Conservation (phyloP, 2,797 vertebrate genomes). For the Argentina silus region DNA sequence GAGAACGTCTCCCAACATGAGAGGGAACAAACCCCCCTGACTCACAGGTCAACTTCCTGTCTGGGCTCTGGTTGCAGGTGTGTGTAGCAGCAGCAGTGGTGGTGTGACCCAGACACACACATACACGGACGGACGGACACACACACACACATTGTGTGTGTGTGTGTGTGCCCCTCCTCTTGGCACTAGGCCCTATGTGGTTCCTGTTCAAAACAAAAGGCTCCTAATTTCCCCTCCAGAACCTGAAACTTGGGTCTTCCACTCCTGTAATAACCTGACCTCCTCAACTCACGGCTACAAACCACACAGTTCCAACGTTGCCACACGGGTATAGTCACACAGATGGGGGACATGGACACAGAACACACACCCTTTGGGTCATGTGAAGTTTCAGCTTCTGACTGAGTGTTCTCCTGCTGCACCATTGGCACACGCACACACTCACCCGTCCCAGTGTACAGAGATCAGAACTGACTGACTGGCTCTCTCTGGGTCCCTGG, state of each 20-base stretch:
- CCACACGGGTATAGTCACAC: no score
- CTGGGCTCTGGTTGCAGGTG: conserved; percentile 38
- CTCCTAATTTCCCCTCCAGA: conserved; percentile 32
- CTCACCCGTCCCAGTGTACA: no score
- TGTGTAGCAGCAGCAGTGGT: not conserved
- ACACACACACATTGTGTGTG: conserved; percentile 18
- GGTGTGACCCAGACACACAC: conserved; percentile 26
- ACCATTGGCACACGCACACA: not conserved
- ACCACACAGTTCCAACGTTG: no score
- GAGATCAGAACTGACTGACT: no score
- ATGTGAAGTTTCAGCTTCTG: no score
- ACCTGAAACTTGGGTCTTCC: no score
- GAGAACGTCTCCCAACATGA: not conserved
- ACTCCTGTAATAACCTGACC: no score
- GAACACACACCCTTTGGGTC: not conserved
- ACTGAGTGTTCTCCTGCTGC: not conserved
- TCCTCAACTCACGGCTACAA: no score
- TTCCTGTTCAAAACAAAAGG: conserved; percentile 54
- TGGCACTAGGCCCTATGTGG: conserved; percentile 50
- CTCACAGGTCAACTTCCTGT: conserved; percentile 49
- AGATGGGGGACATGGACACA: not conserved
- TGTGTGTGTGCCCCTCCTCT: conserved; percentile 49
- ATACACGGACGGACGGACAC: not conserved
- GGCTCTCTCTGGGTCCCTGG: not conserved
- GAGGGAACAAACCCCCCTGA: not conserved